Base-by-base conservation (phyloP, 2,888 invertebrate species). In the Deilephila porcellus region DNA sequence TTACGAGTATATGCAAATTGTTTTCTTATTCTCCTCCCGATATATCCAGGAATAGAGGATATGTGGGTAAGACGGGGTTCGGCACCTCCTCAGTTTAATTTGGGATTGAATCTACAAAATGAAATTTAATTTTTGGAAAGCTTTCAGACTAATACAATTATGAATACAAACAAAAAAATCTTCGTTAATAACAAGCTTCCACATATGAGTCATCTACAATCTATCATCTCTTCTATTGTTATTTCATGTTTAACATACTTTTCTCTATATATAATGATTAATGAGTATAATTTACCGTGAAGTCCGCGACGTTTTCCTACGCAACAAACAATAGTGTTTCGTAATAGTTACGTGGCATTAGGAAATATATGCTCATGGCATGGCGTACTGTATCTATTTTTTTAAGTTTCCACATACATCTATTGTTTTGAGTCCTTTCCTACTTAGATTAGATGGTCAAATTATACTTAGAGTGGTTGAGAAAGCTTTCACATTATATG, bases 341-440 rank as follows among this genome's bases (percentile, higher is more conserved):
- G 77, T 75, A 75, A 80, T 52, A 73, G 72, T 74, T 60, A 76
- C 63, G 60, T 62, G 74, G 75, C 76, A 79, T 76, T 76, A 53
- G 73, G 25, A 73, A 53, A 59, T 62, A 37, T n/a, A 62, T 17
- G 37, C 60, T 17, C 7, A 76, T n/a, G n/a, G 67, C 7, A 76
- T n/a, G n/a, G 67, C 25, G 52, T 67, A 67, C 67, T 25, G 52
- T 6, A 37, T 45, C 52, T 29, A 52, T 17, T 67, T 20, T 11
- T 67, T 64, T 67, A 7, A 14, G 52, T 45, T 52, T 45, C 60
- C 25, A 71, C 52, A 71, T 71, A 17, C 71, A 20, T 60, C 37
- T 71, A 37, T 52, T 60, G 59, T 45, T 45, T 25, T n/a, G 29
- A 56, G 19, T 25, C 32, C 8, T 17, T 64, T 64, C 45, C 64